A percentile compares a stretch with the other conserved stretches of the same genome.
These are phyloP conservation scores for Rhea pennata DNA, from an alignment of 2,113 vertebrate species.

Conservation along the genomic window DNA sequence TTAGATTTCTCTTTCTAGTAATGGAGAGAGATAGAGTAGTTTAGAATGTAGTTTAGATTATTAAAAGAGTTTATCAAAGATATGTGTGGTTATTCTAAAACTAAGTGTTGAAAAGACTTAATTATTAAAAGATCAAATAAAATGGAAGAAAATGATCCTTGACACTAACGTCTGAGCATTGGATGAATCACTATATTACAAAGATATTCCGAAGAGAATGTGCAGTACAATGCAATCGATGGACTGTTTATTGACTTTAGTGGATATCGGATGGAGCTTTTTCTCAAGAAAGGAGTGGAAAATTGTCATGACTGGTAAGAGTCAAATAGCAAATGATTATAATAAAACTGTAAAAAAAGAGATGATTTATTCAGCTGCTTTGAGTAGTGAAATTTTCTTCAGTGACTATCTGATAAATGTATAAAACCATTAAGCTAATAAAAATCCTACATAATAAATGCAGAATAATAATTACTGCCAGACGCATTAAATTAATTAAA, in stretches of 20 bases:
- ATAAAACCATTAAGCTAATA: conserved; percentile 67
- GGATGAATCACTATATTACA: neutral
- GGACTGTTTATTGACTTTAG: neutral
- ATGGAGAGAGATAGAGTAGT: neutral
- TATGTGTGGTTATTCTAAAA: neutral
- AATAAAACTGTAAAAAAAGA: neutral
- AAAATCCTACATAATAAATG: conserved; percentile 56
- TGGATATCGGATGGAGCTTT: neutral
- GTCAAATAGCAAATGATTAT: neutral
- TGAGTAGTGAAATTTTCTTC: conserved; percentile 29
- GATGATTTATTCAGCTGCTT: conserved; percentile 43
- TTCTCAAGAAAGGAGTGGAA: conserved; percentile 37
- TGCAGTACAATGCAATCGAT: neutral
- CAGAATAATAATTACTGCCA: conserved; percentile 61
- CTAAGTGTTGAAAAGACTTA: neutral
- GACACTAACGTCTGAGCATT: neutral
- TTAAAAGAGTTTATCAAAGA: neutral
- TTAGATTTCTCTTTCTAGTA: rapidly evolving
- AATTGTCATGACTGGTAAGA: conserved; percentile 8
- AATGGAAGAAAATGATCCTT: neutral
- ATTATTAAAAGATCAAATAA: neutral
- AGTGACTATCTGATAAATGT: conserved; percentile 54
- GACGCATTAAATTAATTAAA: conserved; percentile 67
- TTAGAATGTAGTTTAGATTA: neutral
- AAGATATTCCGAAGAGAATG: neutral